Evolutionary conservation across 1,140 invertebrate genomes (phyloP), one percentile per base, ranked within the genome.

Genomic region (Drosophila melanica): DNA sequence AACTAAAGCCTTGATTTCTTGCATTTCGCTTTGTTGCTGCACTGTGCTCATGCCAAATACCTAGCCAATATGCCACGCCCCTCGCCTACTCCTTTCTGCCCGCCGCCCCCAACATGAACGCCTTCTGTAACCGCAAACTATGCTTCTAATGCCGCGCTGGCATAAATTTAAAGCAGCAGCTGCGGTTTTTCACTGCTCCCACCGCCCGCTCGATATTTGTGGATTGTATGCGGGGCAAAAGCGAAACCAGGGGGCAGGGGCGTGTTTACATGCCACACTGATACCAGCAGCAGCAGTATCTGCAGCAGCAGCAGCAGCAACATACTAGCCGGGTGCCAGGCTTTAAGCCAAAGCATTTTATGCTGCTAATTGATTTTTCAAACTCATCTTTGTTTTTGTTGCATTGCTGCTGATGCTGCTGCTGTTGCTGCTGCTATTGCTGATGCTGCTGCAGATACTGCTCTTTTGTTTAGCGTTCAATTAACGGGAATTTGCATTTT

Each of bases 131-230:
- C 81, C 81, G 51, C 81, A 86, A 85, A 79, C 81, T 77, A 81
- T 81, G 81, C 81, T 85, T 68, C 81, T 85, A 85, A 85, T 85
- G 78, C 81, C 81, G 70, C 70, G 77, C 74, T 85, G 82, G 81
- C 81, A 85, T 85, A 85, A 85, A 85, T 85, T 85, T 86, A 85
- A 85, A 85, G 81, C 78, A 86, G 81, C 81, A 85, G 81, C 81
- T 85, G 81, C 78, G 81, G 81, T 86, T 86, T 81, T 85, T 86
- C 78, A 63, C 58, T 68, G 54, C 67, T 51, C 44, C 45, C 51
- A 48, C 41, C 11, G 37, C 39, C 62, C 37, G 66, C 58, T 64
- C 42, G 59, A 63, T 69, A 63, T 63, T 69, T 54, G 48, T 48
- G 18, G 39, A 30, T 30, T 39, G 10, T 5, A 9, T 23, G 51